Conservation (phyloP, 2,888 invertebrate species). For the Torymus auratus region DNA sequence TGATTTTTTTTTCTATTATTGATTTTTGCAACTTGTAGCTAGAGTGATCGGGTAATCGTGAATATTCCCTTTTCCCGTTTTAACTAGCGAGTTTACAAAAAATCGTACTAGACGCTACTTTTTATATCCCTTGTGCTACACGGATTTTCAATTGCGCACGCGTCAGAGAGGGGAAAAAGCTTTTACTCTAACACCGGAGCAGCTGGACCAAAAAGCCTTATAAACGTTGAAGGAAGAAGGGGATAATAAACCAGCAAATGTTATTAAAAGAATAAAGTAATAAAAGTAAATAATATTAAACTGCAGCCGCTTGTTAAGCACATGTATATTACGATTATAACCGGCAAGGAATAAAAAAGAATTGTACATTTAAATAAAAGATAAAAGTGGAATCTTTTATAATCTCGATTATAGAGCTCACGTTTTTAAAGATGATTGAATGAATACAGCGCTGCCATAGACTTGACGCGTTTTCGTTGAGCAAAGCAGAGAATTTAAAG, state of each 20-base stretch:
- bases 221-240: slow-evolving; percentile 43
- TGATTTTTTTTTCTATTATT: too few relatives aligned
- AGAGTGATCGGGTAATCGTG: too few relatives aligned
- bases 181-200: slow-evolving; percentile 59
- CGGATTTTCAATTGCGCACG: slow-evolving; percentile 36
- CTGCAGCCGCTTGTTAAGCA: slow-evolving; percentile 70
- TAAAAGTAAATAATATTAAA: slow-evolving; percentile 20
- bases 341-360: slow-evolving; percentile 3
- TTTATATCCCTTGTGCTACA: slow-evolving; percentile 13
- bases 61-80: too few relatives aligned
- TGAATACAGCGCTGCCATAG: slow-evolving; percentile 43
- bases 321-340: slow-evolving; percentile 58
- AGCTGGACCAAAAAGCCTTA: slow-evolving; percentile 74
- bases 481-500: slow-evolving; percentile 41
- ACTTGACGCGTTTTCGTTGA: slow-evolving; percentile 42
- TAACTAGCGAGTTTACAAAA: too few relatives aligned
- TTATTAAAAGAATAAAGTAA: slow-evolving; percentile 14
- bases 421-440: slow-evolving; percentile 34
- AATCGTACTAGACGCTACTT: too few relatives aligned
- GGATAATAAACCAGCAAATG: slow-evolving; percentile 40
- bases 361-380: slow-evolving; percentile 50
- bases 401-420: slow-evolving; percentile 15
- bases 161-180: slow-evolving; percentile 25
- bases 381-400: slow-evolving; percentile 34
- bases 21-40: too few relatives aligned